A percentile compares a stretch with the other conserved stretches of the same genome.
Conservation (phyloP, 2,113 vertebrate species). For the Thermophis baileyi region DNA sequence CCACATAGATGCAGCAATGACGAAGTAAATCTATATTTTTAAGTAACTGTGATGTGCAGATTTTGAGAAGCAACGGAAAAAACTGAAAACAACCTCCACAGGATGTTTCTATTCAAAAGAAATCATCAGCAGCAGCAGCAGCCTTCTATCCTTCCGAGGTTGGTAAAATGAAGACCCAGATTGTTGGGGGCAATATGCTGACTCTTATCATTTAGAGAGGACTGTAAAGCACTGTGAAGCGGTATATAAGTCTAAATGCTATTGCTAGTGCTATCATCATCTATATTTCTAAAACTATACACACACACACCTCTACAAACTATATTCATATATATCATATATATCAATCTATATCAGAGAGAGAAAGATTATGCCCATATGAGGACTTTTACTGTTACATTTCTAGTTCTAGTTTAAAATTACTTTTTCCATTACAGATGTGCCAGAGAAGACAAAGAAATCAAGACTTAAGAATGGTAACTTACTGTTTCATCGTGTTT, state of each 20-base stretch:
- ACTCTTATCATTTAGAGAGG: too few species aligned
- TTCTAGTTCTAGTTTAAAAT: not conserved
- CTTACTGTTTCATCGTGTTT: not conserved
- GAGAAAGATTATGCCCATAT: not conserved
- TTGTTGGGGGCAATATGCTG: too few species aligned
- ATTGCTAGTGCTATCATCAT: too few species aligned
- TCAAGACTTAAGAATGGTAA: conserved; percentile 49
- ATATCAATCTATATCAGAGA: not conserved
- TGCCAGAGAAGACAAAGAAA: not conserved
- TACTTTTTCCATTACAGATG: conserved; percentile 44
- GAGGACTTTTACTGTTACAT: not conserved
- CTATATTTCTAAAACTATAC: not conserved
- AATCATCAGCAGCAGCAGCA: not conserved
- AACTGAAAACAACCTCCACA: not conserved
- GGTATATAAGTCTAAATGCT: too few species aligned
- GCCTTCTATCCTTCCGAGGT: too few species aligned
- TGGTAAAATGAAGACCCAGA: too few species aligned
- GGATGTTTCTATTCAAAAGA: not conserved
- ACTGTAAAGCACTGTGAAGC: too few species aligned
- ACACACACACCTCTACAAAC: too few species aligned
- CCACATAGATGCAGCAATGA: not conserved
- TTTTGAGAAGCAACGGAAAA: not conserved
- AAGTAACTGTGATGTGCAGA: not conserved
- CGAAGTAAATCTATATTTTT: not conserved
- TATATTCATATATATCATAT: too few species aligned